A percentile compares a stretch with the other conserved stretches of the same genome.
These are phyloP conservation scores for Girardinus metallicus DNA, from an alignment of 2,797 vertebrate species.

Conservation along the genomic window DNA sequence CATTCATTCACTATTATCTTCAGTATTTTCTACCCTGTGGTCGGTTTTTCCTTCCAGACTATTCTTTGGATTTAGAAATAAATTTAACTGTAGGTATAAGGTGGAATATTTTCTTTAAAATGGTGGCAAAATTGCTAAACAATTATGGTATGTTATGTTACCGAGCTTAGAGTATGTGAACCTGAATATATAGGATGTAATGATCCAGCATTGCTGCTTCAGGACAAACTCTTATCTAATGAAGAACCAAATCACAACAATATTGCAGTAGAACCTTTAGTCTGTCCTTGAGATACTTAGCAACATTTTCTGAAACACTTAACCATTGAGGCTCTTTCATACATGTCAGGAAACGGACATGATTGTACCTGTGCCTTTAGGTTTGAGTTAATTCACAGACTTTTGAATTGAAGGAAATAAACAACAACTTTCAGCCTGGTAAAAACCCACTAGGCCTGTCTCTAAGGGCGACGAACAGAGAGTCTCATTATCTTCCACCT, in stretches of 20 bases:
- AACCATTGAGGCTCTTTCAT: conserved; percentile 22
- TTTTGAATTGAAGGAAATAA: conserved; percentile 11
- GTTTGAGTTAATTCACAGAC: conserved; percentile 19
- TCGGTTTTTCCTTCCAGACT: neutral
- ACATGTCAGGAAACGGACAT: conserved; percentile 8
- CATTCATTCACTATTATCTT: neutral
- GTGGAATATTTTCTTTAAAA: neutral
- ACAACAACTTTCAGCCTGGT: neutral
- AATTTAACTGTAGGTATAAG: neutral
- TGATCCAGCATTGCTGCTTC: conserved; percentile 56
- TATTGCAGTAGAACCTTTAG: conserved; percentile 40
- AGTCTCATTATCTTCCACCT: conserved; percentile 68
- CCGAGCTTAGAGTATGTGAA: neutral
- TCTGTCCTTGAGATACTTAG: conserved; percentile 63
- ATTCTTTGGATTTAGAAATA: neutral
- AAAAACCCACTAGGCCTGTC: neutral
- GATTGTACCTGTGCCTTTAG: conserved; percentile 12
- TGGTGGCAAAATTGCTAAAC: neutral
- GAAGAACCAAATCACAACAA: conserved; percentile 45
- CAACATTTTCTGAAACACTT: conserved; percentile 42
- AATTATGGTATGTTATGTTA: neutral
- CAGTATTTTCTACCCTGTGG: neutral
- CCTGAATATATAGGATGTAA: conserved; percentile 43
- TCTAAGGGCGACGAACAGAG: conserved; percentile 51
- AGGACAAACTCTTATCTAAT: conserved; percentile 68